Conservation (phyloP, 2,113 vertebrate species). For the Pollimyrus isidori region DNA sequence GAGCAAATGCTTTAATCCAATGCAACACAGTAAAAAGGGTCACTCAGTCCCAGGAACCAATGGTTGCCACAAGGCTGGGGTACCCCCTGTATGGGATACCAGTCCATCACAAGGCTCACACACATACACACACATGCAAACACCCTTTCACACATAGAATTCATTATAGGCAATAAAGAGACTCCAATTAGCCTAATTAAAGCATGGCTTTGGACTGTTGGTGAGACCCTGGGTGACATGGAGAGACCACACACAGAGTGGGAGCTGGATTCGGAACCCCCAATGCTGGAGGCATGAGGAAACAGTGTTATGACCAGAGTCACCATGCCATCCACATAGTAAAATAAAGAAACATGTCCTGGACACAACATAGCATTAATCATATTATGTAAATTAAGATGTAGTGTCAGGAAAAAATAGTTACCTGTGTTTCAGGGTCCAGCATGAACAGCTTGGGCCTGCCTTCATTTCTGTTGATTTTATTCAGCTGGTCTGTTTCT, state of each 20-base stretch:
- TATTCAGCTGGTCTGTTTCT: constrained; percentile 95
- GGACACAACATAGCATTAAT: not conserved
- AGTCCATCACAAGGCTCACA: not conserved
- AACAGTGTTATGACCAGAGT: not conserved
- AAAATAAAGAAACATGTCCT: not conserved
- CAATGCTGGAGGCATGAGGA: not conserved
- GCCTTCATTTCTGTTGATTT: constrained; percentile 84
- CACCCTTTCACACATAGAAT: not conserved
- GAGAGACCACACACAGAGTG: not conserved
- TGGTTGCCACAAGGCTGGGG: not conserved
- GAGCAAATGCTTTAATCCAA: not conserved
- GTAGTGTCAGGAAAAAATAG: not conserved
- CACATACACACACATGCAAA: not conserved
- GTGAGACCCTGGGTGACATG: not conserved
- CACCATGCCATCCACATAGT: not conserved
- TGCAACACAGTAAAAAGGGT: not conserved
- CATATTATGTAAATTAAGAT: not conserved
- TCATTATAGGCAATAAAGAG: not conserved
- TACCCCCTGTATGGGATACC: not conserved
- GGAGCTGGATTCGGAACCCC: not conserved
- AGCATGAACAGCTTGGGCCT: constrained; percentile 88
- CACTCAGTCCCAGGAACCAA: not conserved
- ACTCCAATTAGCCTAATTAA: not conserved
- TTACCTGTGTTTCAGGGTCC: constrained; percentile 90
- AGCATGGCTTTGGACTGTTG: not conserved